Evolutionary conservation across 2,113 vertebrate species (phyloP), one percentile per base, ranked within the genome.

Genomic region (Pterophyllum scalare): DNA sequence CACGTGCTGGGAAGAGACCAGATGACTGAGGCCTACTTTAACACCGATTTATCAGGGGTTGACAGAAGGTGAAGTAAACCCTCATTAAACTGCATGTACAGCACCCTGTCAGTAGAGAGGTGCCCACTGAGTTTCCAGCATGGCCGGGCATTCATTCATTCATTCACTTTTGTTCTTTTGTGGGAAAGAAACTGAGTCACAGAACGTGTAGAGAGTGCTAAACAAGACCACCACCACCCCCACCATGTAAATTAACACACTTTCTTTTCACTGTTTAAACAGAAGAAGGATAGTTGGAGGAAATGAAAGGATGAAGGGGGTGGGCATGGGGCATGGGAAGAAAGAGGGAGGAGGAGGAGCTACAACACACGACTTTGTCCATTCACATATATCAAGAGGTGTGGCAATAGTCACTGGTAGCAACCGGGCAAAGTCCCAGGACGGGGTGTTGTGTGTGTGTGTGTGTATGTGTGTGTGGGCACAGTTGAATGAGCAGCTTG

Each of bases 331-430:
- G 26, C 52, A 70, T 80, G 79, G 72, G 85, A 60, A 70, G 49
- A 13, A 17, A 38, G 17, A 38, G 22, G 24, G 35, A 38, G 77
- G 24, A 28, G 20, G 35, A 52, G 49, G 43, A 57, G 65, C 60
- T 15, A 7, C 59, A 52, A 81, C 89, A 89, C 43, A 89, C 90
- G 93, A 94, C 77, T 74, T 77, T 60, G 87, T 75, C 92, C 90
- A 95, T 95, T 94, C 89, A 95, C 85, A 93, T 88, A 88, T 93
- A 84, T 88, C 40, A 7, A 87, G 92, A 93, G 94, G 94, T 86
- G 94, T 92, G 93, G 92, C 87, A 86, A 79, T 74, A 57, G 92
- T 94, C 46, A 85, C 89, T 31, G 82, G 59, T 94, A 79, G 92
- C 93, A 95, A 95, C 94, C 61, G 65, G 89, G 88, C 88, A 85